Conservation (phyloP, 1,140 invertebrate species). For the Anoplophora glabripennis region DNA sequence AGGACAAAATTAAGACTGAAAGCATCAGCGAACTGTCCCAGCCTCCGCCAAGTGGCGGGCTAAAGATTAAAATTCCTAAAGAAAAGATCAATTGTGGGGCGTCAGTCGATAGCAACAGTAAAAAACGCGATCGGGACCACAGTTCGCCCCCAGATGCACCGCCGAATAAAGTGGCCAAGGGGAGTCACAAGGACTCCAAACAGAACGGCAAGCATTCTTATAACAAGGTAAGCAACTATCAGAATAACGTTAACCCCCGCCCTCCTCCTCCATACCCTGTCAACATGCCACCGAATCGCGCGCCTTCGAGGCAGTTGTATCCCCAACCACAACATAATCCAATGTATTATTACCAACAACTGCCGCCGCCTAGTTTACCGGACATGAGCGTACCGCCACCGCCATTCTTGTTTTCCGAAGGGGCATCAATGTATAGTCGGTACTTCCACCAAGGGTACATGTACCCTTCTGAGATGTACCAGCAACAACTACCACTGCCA, state of each 20-base stretch:
- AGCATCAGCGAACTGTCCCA: conserved; percentile 36
- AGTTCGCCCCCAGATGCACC: conserved; percentile 14
- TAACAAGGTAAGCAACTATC: conserved; percentile 45
- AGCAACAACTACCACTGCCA: conserved; percentile 23
- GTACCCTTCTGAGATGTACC: conserved; percentile 32
- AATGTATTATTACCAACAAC: conserved; percentile 10
- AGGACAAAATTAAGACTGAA: conserved; percentile 56
- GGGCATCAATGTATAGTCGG: conserved; percentile 13
- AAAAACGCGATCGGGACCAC: conserved; percentile 42
- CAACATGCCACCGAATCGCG: not conserved
- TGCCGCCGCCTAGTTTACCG: conserved; percentile 8
- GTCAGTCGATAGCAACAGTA: conserved; percentile 8
- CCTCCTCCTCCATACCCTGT: not conserved
- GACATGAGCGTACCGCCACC: conserved; percentile 11
- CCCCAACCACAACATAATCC: not conserved
- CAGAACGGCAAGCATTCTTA: conserved; percentile 44
- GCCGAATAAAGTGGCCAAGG: conserved; percentile 27
- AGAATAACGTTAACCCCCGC: not conserved
- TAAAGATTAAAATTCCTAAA: conserved; percentile 59
- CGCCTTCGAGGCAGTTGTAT: not conserved
- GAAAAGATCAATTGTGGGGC: conserved; percentile 47
- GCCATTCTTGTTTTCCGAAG: conserved; percentile 6
- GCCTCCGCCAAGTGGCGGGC: conserved; percentile 24
- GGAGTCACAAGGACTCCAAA: conserved; percentile 34
- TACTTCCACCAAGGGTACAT: conserved; percentile 22